Evolutionary conservation across 2,888 invertebrate species (phyloP), one percentile per base, ranked within the genome.

Genomic region (Cantharis rufa): DNA sequence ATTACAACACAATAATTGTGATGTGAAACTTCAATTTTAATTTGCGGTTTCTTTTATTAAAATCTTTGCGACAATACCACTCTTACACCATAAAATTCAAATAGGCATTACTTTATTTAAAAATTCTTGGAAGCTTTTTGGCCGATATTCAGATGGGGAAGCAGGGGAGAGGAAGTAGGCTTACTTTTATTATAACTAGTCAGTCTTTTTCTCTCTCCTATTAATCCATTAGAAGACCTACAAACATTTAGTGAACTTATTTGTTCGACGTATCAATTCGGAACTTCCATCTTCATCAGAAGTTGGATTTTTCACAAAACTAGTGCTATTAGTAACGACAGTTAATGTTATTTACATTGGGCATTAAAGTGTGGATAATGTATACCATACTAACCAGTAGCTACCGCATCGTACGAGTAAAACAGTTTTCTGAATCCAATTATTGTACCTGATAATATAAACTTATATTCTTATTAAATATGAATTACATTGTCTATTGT

Each of bases 161-260:
- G 82, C 92, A 90, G 93, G 92, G 90, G 92, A 89, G 92, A 92
- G 92, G 89, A 91, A 90, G 81, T 89, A 88, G 92, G 91, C 92
- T 91, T 76, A 85, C 92, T 90, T 92, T 92, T 88, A 89, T 86
- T 82, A 88, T 83, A 82, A 85, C 84, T 86, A 93, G 93, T 93
- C 93, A 93, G 93, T 93, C 93, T 93, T 93, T 93, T 93, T 93
- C 93, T 93, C 93, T 93, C 93, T 93, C 93, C 93, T 93, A 93
- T 93, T 84, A 82, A 83, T 82, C 82, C 83, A 82, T 84, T 84
- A 80, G 82, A 76, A 81, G 71, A 64, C 63, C 81, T 74, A 72
- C 81, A 71, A 18, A 21, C n/a, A n/a, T 2, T 69, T 69, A 27
- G 28, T 15, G n/a, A 15, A 69, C 27, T 27, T n/a, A 13, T 13